Evolutionary conservation across 1,140 invertebrate species (phyloP), one percentile per base, ranked within the genome.

Genomic region (Coboldia fuscipes): DNA sequence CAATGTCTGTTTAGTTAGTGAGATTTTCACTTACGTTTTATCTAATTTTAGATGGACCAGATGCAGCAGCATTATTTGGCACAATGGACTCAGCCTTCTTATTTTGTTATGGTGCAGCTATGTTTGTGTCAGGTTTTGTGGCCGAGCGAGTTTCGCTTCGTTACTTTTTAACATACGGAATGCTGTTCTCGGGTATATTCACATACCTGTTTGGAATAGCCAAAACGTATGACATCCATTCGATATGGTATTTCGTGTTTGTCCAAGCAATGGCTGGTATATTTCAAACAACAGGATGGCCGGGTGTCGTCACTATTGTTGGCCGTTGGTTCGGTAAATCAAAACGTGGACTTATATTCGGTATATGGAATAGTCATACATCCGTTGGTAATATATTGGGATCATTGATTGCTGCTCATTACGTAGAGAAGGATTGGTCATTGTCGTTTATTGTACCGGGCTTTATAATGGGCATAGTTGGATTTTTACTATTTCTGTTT

Each of bases 351-450:
- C 58, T 96, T 6, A 89, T 96, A 40, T 94, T 96, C 58, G 92
- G 92, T 10, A 65, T 96, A 10, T 97, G 68, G 90, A 97, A 97
- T 58, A 90, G 89, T 2, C 90, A 97, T 44, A 94, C 90, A 0
- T 92, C 85, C 1, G 65, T 96, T 9, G 92, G 92, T 19, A 97
- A 97, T 54, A 94, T 97, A 48, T 49, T 94, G 30, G 90, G 82
- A 23, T 67, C 72, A 1, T 40, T 89, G 4, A 77, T 96, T 36
- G 84, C 89, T 7, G 82, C 78, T 1, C 48, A 67, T 24, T 94
- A 75, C 59, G 83, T 96, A 6, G 76, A 82, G 47, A 59, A 51
- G 1, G 72, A 89, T 51, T 97, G 92, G 92, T 75, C 82, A 2
- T 54, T 84, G 21, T 90, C 85, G 18, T 96, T 97, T 51, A 75